These are phyloP conservation scores for Aulostomus chinensis DNA, from an alignment of 2,797 vertebrate species.

Conservation along the genomic window DNA sequence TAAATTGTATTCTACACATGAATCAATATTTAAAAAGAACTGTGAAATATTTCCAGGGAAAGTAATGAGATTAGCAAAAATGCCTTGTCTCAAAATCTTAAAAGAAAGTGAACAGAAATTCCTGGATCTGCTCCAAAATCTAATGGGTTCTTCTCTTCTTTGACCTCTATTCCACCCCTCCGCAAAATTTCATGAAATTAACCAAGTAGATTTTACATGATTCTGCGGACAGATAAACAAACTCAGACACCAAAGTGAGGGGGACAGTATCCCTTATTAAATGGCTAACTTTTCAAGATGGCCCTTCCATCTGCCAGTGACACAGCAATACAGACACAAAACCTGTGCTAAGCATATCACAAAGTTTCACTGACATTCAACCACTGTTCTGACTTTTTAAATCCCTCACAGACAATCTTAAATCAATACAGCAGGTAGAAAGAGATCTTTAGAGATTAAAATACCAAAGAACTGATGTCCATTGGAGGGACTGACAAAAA, in stretches of 20 bases:
- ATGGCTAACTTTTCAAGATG: constrained; percentile 11
- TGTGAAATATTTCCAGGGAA: background rate
- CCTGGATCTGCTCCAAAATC: no score
- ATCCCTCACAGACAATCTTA: constrained; percentile 17
- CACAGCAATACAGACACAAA: constrained; percentile 43
- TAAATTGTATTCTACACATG: no score
- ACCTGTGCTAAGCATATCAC: constrained; percentile 5
- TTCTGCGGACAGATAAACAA: no score
- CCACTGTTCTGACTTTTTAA: constrained; percentile 11
- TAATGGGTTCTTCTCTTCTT: no score
- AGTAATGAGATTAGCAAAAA: background rate
- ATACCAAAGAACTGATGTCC: constrained; percentile 26
- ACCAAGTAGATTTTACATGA: no score
- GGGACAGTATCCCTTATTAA: background rate
- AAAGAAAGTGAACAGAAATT: no score
- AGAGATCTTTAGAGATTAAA: constrained; percentile 25
- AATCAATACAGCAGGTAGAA: constrained; percentile 21
- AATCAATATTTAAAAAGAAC: no score
- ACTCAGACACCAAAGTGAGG: no score
- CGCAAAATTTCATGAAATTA: no score
- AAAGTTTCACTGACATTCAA: constrained; percentile 6
- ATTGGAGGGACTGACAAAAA: constrained; percentile 39
- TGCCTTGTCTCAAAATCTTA: background rate
- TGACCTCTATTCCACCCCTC: no score
- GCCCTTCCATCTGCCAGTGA: constrained; percentile 21